Evolutionary conservation across 2,797 vertebrate genomes (phyloP), one percentile per base, ranked within the genome.

Genomic region (Coreius guichenoti): DNA sequence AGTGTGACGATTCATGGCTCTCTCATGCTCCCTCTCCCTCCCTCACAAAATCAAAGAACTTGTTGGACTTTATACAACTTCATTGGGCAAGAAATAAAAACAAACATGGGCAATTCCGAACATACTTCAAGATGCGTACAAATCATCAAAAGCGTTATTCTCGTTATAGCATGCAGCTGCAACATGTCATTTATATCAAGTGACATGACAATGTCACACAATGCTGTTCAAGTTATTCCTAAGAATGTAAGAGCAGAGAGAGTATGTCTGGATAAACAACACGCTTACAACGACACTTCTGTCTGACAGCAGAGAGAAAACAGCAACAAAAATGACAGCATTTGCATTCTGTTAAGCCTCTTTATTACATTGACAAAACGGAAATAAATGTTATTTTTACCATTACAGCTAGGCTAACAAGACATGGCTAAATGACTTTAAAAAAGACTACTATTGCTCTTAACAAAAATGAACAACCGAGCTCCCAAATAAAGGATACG

Each of bases 401-500:
- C 47, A 31, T 16, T 54, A 31, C 39, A 72, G 67, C 51, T 61
- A 49, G 14, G 83, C 83, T 84, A 85, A 29, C 75, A 63, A 61
- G 13, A 63, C 70, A 49, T 6, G 3, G 69, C 69, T 80, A 74
- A 43, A 73, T n/a, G 9, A 61, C 65, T 84, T 79, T 31, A 21
- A 31, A 67, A 4, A 3, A 65, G 31, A 16, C 6, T 16, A 7
- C 45, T 23, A n/a, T 11, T 8, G 39, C 8, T 47, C 17, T 23
- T 5, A 3, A 31, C 17, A 54, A 69, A 31, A 26, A 70, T 17
- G 4, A 65, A 61, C 39, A 54, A 26, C 47, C 47, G 14, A 70
- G 26, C 83, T n/a, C 5, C 11, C 7, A 74, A 74, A 54, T 33
- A 31, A 80, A 96, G 95, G 95, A 96, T 96, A 96, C 95, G 87